These are phyloP conservation scores for Pasiphila rectangulata DNA, from an alignment of 2,888 invertebrate genomes.

Conservation along the genomic window DNA sequence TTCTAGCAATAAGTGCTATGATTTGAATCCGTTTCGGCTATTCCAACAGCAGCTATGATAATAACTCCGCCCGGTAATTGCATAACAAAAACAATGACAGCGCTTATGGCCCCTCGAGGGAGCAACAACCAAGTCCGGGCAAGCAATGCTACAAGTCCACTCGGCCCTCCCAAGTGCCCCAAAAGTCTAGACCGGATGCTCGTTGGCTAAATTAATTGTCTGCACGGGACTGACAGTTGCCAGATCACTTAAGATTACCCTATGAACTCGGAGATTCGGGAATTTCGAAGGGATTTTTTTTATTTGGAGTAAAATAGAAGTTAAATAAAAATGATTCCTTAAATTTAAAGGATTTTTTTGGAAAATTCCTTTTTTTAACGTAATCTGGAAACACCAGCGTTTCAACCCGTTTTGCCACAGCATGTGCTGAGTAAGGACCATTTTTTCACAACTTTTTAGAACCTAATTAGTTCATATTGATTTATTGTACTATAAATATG, in stretches of 20 bases:
- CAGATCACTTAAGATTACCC: constrained; percentile 3
- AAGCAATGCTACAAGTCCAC: constrained; percentile 30
- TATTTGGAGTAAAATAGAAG: too few species aligned
- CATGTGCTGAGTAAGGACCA: too few species aligned
- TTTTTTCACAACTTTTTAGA: too few species aligned
- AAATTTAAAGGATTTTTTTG: too few species aligned
- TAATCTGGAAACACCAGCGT: too few species aligned
- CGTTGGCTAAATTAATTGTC: constrained; percentile 51
- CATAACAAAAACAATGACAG: constrained; percentile 9
- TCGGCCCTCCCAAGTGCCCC: constrained; percentile 14
- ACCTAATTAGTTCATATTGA: too few species aligned
- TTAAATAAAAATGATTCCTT: too few species aligned
- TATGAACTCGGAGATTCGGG: neutral
- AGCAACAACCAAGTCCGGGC: constrained; percentile 11
- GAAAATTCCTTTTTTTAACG: too few species aligned
- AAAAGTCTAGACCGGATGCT: constrained; percentile 60
- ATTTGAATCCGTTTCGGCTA: too few species aligned
- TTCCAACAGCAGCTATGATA: neutral
- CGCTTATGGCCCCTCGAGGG: constrained; percentile 6
- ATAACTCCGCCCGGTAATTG: neutral
- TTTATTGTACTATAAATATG: too few species aligned
- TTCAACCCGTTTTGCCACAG: too few species aligned
- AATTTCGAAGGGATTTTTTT: neutral
- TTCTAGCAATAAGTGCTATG: too few species aligned
- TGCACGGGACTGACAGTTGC: constrained; percentile 26